These are phyloP conservation scores for Papilio elwesi DNA, from an alignment of 2,888 invertebrate species.

Conservation along the genomic window DNA sequence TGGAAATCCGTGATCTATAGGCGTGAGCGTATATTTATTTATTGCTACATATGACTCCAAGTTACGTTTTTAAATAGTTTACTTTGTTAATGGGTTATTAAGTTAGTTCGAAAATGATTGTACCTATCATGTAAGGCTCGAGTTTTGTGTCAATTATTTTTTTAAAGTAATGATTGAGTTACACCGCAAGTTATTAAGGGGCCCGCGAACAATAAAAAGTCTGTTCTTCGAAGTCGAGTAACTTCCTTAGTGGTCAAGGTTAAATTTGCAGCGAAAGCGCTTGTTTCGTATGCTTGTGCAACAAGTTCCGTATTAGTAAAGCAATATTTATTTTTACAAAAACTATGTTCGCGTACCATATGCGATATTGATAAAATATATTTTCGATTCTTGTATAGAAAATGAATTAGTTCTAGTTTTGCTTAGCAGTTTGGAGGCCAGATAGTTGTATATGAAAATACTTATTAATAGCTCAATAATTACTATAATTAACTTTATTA, in stretches of 20 bases:
- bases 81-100: slow-evolving; percentile 1
- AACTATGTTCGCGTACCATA: background rate
- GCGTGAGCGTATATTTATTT: too few relatives aligned
- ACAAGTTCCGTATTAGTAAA: slow-evolving; percentile 1
- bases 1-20: too few relatives aligned
- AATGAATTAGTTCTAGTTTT: background rate
- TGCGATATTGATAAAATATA: too few relatives aligned
- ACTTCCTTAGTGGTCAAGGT: slow-evolving; percentile 37
- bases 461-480: slow-evolving; percentile 23
- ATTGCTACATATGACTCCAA: too few relatives aligned
- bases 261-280: slow-evolving; percentile 20
- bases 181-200: slow-evolving; percentile 3
- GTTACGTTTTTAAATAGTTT: too few relatives aligned
- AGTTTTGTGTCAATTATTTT: slow-evolving; percentile 18
- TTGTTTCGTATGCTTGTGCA: background rate
- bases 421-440: background rate
- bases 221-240: background rate
- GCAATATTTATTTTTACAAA: background rate
- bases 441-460: slow-evolving; percentile 3
- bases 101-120: slow-evolving; percentile 8
- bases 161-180: slow-evolving; percentile 26
- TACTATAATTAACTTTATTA: slow-evolving; percentile 30
- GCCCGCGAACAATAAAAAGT: slow-evolving; percentile 21
- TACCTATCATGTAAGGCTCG: background rate
- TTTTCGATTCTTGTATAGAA: background rate